Evolutionary conservation across 2,797 vertebrate genomes (phyloP), one percentile per base, ranked within the genome.

Genomic region (Chrosomus eos): DNA sequence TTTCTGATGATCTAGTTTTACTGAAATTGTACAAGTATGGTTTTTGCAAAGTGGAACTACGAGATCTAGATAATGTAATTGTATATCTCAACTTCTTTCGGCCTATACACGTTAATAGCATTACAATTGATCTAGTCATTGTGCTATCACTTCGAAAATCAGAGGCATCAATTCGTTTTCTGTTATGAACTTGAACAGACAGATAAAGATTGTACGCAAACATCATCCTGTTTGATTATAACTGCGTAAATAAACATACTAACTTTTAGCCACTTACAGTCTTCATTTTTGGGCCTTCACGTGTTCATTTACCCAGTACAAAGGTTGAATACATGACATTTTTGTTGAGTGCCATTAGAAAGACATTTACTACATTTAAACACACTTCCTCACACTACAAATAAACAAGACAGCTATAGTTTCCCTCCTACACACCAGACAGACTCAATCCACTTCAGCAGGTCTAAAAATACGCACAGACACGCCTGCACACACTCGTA

Each of bases 331-430:
- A 75, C 28, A 60, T 76, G 38, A 74, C 14, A 79, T 51, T 55
- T 55, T 14, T 55, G 26, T 18, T 10, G 6, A 79, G 64, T 82
- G 55, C 51, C 58, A 71, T 82, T 62, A 48, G 55, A 83, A 72
- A 80, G 58, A 43, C 14, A 79, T 73, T 88, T 67, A 36, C 60
- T 82, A 76, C 26, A 58, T 43, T 58, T 51, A 40, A 85, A 75
- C 64, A 85, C 70, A 68, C 55, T 77, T 88, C 28, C 62, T 73
- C 67, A 73, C 33, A 40, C 55, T 28, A 80, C 60, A 86, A 84
- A 85, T 87, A 85, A 86, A 91, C 91, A 89, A 91, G 80, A 66
- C 28, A 68, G 79, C 78, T 66, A 21, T 8, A 53, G 80, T 36
- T 53, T 87, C 43, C 51, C 71, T 87, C 84, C 89, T 87, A 82